These are phyloP conservation scores for Fragum sueziense DNA, from an alignment of 2,888 invertebrate species.

Conservation along the genomic window DNA sequence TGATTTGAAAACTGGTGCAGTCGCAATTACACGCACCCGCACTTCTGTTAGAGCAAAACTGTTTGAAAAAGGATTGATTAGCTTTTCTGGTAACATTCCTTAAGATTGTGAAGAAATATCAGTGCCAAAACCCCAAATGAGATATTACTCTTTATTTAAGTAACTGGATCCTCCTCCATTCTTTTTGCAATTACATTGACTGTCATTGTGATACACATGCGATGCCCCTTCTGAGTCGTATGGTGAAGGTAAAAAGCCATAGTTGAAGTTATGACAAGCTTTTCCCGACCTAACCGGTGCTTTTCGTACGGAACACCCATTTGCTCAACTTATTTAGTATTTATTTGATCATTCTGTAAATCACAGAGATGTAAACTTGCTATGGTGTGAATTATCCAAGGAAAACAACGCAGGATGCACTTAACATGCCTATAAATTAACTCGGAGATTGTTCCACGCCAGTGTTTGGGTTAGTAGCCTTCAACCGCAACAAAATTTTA, in stretches of 20 bases:
- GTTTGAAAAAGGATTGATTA: no score
- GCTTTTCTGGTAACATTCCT: no score
- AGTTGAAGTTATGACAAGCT: constrained; percentile 36
- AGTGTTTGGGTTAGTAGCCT: not conserved
- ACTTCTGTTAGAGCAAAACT: no score
- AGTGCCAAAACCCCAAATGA: no score
- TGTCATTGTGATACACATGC: no score
- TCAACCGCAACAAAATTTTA: not conserved
- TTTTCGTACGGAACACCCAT: not conserved
- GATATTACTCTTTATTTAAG: constrained; percentile 52
- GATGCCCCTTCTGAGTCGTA: constrained; percentile 59
- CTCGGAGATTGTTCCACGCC: constrained; percentile 15
- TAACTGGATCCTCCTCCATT: constrained; percentile 47
- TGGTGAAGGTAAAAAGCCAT: constrained; percentile 60
- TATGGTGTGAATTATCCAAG: not conserved
- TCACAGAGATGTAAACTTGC: not conserved
- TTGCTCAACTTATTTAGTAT: not conserved
- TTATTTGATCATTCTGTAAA: not conserved
- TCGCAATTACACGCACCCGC: no score
- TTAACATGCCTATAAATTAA: constrained; percentile 53
- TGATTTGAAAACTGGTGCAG: no score
- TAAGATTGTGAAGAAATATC: no score
- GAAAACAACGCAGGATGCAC: constrained; percentile 39
- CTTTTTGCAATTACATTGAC: constrained; percentile 65
- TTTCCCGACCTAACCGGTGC: constrained; percentile 6